Conservation (phyloP, 2,888 invertebrate genomes). For the Clunio marinus region DNA sequence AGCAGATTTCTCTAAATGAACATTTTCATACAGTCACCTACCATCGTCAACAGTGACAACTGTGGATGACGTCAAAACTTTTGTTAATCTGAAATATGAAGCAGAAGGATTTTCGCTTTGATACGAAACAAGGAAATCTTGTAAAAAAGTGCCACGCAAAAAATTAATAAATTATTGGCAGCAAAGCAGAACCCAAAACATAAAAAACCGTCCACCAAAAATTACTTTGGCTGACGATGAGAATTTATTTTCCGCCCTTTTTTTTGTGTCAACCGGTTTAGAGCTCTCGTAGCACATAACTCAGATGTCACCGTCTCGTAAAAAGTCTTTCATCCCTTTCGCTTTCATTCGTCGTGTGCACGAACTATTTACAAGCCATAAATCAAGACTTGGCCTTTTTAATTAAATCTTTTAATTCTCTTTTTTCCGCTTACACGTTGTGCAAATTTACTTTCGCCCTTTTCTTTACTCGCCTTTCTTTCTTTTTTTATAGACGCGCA, state of each 20-base stretch:
- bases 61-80: neutral
- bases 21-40: too few relatives aligned
- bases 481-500: slow-evolving; percentile 32
- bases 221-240: too few relatives aligned
- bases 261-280: too few relatives aligned
- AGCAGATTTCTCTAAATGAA: neutral
- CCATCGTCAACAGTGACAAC: neutral
- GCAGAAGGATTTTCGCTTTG: neutral
- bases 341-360: neutral
- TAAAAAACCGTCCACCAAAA: neutral
- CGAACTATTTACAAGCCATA: slow-evolving; percentile 32
- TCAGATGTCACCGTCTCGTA: neutral
- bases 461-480: neutral
- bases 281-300: neutral
- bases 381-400: slow-evolving; percentile 39
- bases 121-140: neutral
- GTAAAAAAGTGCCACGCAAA: neutral
- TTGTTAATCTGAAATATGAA: neutral
- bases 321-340: neutral
- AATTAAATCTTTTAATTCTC: slow-evolving; percentile 35
- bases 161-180: slow-evolving; percentile 19
- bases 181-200: neutral
- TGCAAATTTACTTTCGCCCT: slow-evolving; percentile 23
- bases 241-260: neutral
- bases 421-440: neutral